Base-by-base conservation (phyloP, 2,888 invertebrate species). In the Drosophila aldrichi region DNA sequence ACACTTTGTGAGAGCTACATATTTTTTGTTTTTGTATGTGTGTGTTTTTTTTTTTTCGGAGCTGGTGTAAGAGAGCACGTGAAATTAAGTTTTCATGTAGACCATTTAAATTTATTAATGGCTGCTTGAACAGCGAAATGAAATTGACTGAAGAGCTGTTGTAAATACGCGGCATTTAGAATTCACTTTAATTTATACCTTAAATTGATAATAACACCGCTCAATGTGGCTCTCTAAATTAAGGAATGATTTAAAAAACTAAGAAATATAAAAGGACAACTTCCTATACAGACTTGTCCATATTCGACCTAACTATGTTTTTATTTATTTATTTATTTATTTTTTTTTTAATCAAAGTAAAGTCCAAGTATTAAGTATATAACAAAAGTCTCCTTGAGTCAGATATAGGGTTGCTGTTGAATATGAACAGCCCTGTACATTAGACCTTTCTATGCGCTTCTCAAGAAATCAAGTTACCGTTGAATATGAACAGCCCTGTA, bases 31-130 rank as follows among this genome's bases (percentile, higher is more conserved):
- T 29, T 10, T 41, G 12, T 20, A 7, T 29, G 29, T 29, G 1
- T 29, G 5, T 57, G 5, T 3, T 34, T 52, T 48, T 48, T 36
- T 64, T 22, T 56, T 22, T 61, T 9, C n/a, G 14, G 14, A 14
- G 22, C 34, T 51, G 16, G 32, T 43, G 38, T 56, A 36, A 40
- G 43, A 60, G 58, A 55, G 49, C 49, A 63, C 67, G 59, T 77
- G 52, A 81, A 76, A 84, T 77, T 71, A 73, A 78, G 70, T 81
- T 78, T 79, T 72, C 68, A 70, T 71, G 66, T 69, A 68, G 58
- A 71, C 70, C 48, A 70, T 72, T 81, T 70, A 44, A 59, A 82
- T 79, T 79, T 73, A 84, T 85, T 77, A 72, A 74, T 72, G 56
- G 29, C 44, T 55, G 38, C 20, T 9, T 70, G n/a, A 59, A n/a